Conservation (phyloP, 2,113 vertebrate species). For the Diadophis punctatus region DNA sequence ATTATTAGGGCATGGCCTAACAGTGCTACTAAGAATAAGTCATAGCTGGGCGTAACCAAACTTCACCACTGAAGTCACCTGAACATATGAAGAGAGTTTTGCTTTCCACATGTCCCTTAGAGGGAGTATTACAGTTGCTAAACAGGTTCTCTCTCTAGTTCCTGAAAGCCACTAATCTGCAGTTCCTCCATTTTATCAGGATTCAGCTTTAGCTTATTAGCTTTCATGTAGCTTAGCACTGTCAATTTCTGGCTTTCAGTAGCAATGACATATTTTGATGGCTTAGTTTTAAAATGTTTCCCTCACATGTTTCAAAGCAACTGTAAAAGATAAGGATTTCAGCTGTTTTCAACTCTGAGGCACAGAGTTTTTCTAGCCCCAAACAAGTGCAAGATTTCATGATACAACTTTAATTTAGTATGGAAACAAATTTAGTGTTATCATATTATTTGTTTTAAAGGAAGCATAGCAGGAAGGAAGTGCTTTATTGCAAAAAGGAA, state of each 20-base stretch:
- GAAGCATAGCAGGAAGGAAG: constrained; percentile 14
- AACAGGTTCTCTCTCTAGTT: not conserved
- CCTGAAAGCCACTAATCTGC: not conserved
- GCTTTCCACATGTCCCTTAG: not conserved
- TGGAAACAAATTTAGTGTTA: not conserved
- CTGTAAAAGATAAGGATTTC: not conserved
- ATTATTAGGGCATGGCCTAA: not conserved
- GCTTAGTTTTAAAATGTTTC: not conserved
- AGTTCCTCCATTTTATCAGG: not conserved
- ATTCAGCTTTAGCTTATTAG: not conserved
- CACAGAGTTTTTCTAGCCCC: not conserved
- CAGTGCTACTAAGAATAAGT: not conserved
- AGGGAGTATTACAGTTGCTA: not conserved
- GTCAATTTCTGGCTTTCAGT: not conserved
- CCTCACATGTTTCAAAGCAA: not conserved
- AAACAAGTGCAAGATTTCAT: not conserved
- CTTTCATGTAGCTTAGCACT: not conserved
- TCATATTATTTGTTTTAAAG: constrained; percentile 1
- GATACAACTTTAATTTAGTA: not conserved
- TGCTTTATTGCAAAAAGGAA: not conserved
- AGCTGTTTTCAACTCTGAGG: not conserved
- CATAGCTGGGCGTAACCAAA: not conserved
- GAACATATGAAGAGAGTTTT: not conserved
- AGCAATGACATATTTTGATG: not conserved
- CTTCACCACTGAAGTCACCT: not conserved